Evolutionary conservation across 1,140 invertebrate species (phyloP).

Genomic region (Homarus americanus): DNA sequence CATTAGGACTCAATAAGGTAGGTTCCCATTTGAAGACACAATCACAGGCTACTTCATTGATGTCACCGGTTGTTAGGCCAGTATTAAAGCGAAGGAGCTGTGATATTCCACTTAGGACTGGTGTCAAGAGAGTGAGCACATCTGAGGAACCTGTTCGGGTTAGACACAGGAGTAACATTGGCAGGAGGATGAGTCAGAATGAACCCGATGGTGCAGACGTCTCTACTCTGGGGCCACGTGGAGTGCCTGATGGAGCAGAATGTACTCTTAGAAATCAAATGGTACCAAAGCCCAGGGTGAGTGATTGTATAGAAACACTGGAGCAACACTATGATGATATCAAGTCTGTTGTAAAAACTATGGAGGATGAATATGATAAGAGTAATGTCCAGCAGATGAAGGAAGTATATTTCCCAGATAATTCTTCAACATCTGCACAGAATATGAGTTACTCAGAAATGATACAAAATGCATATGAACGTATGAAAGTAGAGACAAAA

Average conservation of each 20-base stretch:
- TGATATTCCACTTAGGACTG: conserved; percentile 43
- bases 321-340: conserved; percentile 72
- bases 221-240: conserved; percentile 50
- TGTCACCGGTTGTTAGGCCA: not conserved
- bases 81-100: conserved; percentile 49
- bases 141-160: conserved; percentile 33
- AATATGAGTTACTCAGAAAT: conserved; percentile 72
- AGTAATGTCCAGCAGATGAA: conserved; percentile 65
- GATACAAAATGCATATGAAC: conserved; percentile 74
- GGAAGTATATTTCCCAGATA: conserved; percentile 57
- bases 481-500: conserved; percentile 71
- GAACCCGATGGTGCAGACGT: conserved; percentile 64
- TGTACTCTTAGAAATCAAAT: conserved; percentile 46
- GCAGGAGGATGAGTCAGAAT: conserved; percentile 26
- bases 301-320: conserved; percentile 36
- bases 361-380: conserved; percentile 64
- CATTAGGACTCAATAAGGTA: not conserved
- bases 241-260: conserved; percentile 73
- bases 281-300: not conserved
- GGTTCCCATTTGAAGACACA: not conserved
- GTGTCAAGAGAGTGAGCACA: conserved; percentile 28
- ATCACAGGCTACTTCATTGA: not conserved
- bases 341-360: conserved; percentile 53
- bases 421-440: conserved; percentile 23
- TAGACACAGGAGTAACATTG: conserved; percentile 23